Conservation (phyloP, 1,140 invertebrate genomes). For the Apis mellifera region Amel_HAv3.1 CM009941.2:9518501-9519000, state of each 20-base stretch:
- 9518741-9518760: no score
- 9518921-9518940: neutral
- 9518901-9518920: neutral
- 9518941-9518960: neutral
- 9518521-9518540: slow-evolving; percentile 48
- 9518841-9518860: no score
- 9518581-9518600: slow-evolving; percentile 47
- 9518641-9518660: neutral
- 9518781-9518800: no score
- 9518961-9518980: neutral
- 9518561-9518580: slow-evolving; percentile 34
- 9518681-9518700: neutral
- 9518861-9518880: no score
- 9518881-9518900: neutral
- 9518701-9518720: no score
- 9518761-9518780: no score
- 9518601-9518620: slow-evolving; percentile 21
- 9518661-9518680: neutral
- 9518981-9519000: slow-evolving; percentile 2
- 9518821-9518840: no score
- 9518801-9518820: no score
- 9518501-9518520: slow-evolving; percentile 31
- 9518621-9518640: slow-evolving; percentile 17
- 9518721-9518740: no score
- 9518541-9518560: slow-evolving; percentile 39